Conservation (phyloP, 2,113 vertebrate genomes). For the Gnathonemus echidnorhynchus region DNA sequence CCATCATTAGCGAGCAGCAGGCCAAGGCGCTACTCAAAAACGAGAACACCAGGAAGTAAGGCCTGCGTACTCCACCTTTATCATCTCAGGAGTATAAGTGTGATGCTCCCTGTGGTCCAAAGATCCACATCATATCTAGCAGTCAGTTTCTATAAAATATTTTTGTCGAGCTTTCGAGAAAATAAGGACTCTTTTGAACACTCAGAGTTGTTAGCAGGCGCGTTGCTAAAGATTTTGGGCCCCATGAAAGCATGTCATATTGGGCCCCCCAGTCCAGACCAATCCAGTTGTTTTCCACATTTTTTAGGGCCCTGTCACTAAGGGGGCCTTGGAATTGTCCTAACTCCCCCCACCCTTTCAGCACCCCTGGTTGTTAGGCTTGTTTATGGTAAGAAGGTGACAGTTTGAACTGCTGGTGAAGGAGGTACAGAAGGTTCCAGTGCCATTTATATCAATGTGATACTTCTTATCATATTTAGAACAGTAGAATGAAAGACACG, state of each 20-base stretch:
- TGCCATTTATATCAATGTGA: not conserved
- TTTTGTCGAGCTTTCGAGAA: not conserved
- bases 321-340: too few species aligned
- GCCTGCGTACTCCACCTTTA: not conserved
- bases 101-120: not conserved
- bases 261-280: too few species aligned
- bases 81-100: not conserved
- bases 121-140: not conserved
- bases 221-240: too few species aligned
- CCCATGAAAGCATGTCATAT: too few species aligned
- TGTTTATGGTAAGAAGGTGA: not conserved
- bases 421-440: not conserved
- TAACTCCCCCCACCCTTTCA: too few species aligned
- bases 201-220: not conserved
- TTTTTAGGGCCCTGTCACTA: too few species aligned
- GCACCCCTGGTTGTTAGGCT: not conserved
- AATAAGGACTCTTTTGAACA: not conserved
- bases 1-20: slow-evolving; percentile 92
- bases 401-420: not conserved
- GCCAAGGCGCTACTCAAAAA: slow-evolving; percentile 89
- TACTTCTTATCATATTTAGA: not conserved
- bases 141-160: not conserved
- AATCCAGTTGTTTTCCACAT: too few species aligned
- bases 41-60: slow-evolving; percentile 81
- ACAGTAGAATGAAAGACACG: not conserved